Percentiles rank a stretch among this genome's conserved stretches.
Evolutionary conservation across 2,888 invertebrate species (phyloP).

Genomic region (Amorpha juglandis): DNA sequence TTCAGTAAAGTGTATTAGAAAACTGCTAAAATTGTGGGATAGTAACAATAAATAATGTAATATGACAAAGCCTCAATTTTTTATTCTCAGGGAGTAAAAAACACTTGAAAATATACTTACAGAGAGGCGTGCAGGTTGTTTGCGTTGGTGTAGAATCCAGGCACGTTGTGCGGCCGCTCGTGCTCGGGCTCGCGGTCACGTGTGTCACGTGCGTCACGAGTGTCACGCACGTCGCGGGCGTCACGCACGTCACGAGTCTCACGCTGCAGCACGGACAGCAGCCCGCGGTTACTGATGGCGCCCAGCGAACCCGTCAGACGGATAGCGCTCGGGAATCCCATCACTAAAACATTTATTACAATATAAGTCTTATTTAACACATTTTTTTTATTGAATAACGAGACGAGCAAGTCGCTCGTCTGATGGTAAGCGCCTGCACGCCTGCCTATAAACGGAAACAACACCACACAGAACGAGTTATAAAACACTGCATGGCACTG

Average conservation of each 20-base stretch:
- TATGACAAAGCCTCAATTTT: too few species aligned
- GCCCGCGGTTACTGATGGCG: constrained; percentile 72
- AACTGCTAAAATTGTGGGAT: too few species aligned
- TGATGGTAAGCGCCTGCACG: too few species aligned
- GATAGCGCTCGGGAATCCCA: constrained; percentile 63
- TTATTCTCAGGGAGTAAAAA: not conserved
- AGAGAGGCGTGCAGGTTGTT: constrained; percentile 58
- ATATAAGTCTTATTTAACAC: not conserved
- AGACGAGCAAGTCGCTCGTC: too few species aligned
- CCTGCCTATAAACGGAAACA: too few species aligned
- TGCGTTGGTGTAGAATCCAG: constrained; percentile 71
- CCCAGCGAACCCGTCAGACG: constrained; percentile 78
- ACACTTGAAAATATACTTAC: constrained; percentile 48
- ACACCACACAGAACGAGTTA: too few species aligned
- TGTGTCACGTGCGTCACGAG: not conserved
- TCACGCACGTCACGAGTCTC: not conserved
- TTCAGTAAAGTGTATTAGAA: too few species aligned
- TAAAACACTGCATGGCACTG: too few species aligned
- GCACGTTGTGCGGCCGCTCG: constrained; percentile 76
- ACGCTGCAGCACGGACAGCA: constrained; percentile 61
- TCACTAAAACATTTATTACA: constrained; percentile 43
- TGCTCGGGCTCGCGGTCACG: constrained; percentile 57
- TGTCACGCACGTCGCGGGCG: not conserved
- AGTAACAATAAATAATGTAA: too few species aligned
- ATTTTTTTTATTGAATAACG: not conserved